Evolutionary conservation across 2,797 vertebrate species (phyloP).

Genomic region (Oreonectes daqikongensis): DNA sequence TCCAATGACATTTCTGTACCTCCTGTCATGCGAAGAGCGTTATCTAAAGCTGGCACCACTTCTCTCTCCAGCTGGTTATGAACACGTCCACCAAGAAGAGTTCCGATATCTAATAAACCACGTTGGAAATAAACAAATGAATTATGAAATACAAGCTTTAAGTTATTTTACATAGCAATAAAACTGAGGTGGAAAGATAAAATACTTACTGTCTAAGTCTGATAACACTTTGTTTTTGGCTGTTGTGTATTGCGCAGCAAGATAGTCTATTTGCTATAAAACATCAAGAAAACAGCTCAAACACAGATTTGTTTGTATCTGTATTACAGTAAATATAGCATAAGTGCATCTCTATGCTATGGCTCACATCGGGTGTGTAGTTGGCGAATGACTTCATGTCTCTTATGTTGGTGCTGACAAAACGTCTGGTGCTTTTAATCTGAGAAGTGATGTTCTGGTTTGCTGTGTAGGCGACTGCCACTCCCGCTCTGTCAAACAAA

Average conservation of each 20-base stretch:
- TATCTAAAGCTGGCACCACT: slow-evolving; percentile 85
- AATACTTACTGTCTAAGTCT: slow-evolving; percentile 89
- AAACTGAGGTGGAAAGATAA: background rate
- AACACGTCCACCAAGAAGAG: slow-evolving; percentile 84
- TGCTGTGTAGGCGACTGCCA: slow-evolving; percentile 82
- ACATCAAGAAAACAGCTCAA: slow-evolving; percentile 25
- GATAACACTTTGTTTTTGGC: slow-evolving; percentile 89
- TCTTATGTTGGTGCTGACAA: slow-evolving; percentile 89
- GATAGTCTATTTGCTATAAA: slow-evolving; percentile 89
- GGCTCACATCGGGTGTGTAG: slow-evolving; percentile 84
- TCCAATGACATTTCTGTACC: slow-evolving; percentile 70
- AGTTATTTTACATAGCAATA: background rate
- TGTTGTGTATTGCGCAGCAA: slow-evolving; percentile 85
- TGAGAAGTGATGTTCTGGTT: slow-evolving; percentile 88
- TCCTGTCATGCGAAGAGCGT: slow-evolving; percentile 83
- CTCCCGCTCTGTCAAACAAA: slow-evolving; percentile 75
- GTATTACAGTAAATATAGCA: background rate
- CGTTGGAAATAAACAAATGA: slow-evolving; percentile 13
- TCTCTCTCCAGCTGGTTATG: slow-evolving; percentile 82
- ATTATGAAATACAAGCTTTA: background rate
- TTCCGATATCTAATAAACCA: slow-evolving; percentile 80
- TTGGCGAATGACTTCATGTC: slow-evolving; percentile 87
- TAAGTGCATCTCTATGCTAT: background rate
- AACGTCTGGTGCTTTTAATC: slow-evolving; percentile 77
- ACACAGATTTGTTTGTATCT: background rate